Base-by-base conservation (phyloP, 2,888 invertebrate genomes). In the Pseudoips prasinana region DNA sequence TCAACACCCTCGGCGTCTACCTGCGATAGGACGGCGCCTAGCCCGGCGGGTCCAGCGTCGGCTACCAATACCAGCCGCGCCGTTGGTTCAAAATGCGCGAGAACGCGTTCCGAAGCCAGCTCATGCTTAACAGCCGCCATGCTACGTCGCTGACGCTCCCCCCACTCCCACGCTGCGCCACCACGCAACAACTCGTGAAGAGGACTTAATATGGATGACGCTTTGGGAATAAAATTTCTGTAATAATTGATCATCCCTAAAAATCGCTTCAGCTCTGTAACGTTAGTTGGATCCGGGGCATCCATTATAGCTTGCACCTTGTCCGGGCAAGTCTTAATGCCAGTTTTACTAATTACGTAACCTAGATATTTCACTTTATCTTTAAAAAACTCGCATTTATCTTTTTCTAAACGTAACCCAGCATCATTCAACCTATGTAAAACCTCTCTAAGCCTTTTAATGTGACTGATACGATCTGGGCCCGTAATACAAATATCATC, bases 211-310 rank as follows among this genome's bases (percentile, higher is more conserved):
- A 10, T 10, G 2, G 11, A 25, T 10, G 50, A 46, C 3, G 46
- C 47, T 18, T 46, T 39, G 0, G 51, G 54, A n/a, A 53, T 39
- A 27, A 54, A 54, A 33, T 43, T 45, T 9, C 47, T 34, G 30
- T 57, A 57, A 32, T 54, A 57, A 34, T 57, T 58, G 1, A 49
- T 30, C 0, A 59, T 8, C 0, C 59, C 57, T 26, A 55, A 28
- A 33, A 57, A 57, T 7, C 47, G 26, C 27, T 57, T 44, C n/a
- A 54, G 30, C 10, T 44, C 39, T 1, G 25, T 20, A 1, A 46
- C 38, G 18, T 37, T 46, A 3, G 23, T 20, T 2, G 20, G 20
- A 2, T 20, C 20, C 4, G 20, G 20, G 7, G 20, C 20, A 7
- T 2, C 2, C 2, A 20, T 2, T 20, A 20, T 20, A 2, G 20